Base-by-base conservation (phyloP, 2,888 invertebrate species). In the Diogma glabrata region DNA sequence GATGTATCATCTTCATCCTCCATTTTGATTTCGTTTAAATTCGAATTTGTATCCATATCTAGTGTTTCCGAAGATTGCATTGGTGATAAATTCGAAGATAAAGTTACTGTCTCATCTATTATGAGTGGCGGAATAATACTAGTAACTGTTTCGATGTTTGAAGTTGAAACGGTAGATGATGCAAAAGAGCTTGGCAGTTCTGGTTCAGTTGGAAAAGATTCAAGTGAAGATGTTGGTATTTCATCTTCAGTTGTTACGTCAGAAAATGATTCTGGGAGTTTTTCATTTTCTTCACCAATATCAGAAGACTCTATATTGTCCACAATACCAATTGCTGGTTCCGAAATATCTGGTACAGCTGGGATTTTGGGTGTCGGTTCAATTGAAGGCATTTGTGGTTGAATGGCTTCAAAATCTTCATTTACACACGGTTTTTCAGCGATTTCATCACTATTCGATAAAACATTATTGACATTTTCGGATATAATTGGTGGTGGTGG, bases 21-120 rank as follows among this genome's bases (percentile, higher is more conserved):
- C 30, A 30, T 30, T 46, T 50, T 46, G 8, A 20, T 17, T 33
- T 33, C 24, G 20, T 16, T 38, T 26, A 57, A 64, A 63, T 50
- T 64, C 10, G 64, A 56, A 50, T 10, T 38, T 40, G 14, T 23
- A 16, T 45, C 36, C 48, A 48, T 47, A 19, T 30, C 48, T 30
- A 33, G 10, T n/a, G 51, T 33, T 19, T 50, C 43, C 9, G 51
- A 38, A 10, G 53, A 51, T 49, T 55, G 57, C 14, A 56, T 52
- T 5, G 43, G 43, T 45, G 51, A 52, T 38, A 40, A 22, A 2
- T 19, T 30, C 12, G 20, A 12, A 7, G 33, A 20, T n/a, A 16
- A 33, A 24, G n/a, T 48, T 8, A 17, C 12, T 7, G 30, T n/a
- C 20, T 20, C 28, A 6, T 12, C 17, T 30, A 19, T 33, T 33